Evolutionary conservation across 2,888 invertebrate species (phyloP), one percentile per base, ranked within the genome.

Genomic region (Leptopilina myrica): DNA sequence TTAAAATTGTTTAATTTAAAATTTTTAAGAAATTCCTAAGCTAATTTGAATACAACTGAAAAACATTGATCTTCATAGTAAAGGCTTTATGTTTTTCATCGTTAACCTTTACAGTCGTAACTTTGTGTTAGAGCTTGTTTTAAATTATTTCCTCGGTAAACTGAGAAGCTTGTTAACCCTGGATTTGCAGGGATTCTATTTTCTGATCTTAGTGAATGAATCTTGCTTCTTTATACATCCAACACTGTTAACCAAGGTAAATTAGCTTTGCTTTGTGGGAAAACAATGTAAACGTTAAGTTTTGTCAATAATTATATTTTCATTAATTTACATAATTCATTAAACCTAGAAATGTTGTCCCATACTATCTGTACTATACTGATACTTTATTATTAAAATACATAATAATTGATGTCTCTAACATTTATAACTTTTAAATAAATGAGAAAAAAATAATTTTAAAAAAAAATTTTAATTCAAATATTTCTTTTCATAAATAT

Each of bases 91-190:
- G 9, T 69, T 69, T 53, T 69, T 69, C 26, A 33, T 7, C 53
- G 14, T 53, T 53, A 12, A 49, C 69, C 53, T 26, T 49, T 14
- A 9, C 53, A 26, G 49, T 49, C 49, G 49, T 69, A 76, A 76
- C 64, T 76, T 64, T 59, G 46, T 69, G 15, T 69, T 49, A 53
- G 69, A 53, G 7, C 6, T 49, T 49, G 12, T 40, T 43, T 53
- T 62, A 76, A 64, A 76, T 76, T 64, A 76, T 76, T 76, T 76
- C 40, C 46, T 62, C 76, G 46, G 76, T 12, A 76, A 76, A 76
- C 64, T 64, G 33, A 76, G 64, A 65, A 64, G 49, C 53, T 65
- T 64, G 65, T 49, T 64, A 76, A 33, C 65, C 46, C 64, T 65
- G 64, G 65, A 76, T 64, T 65, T 64, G 33, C n/a, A 64, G 46